Base-by-base conservation (phyloP, 2,888 invertebrate species). In the Dasysyrphus albostriatus region DNA sequence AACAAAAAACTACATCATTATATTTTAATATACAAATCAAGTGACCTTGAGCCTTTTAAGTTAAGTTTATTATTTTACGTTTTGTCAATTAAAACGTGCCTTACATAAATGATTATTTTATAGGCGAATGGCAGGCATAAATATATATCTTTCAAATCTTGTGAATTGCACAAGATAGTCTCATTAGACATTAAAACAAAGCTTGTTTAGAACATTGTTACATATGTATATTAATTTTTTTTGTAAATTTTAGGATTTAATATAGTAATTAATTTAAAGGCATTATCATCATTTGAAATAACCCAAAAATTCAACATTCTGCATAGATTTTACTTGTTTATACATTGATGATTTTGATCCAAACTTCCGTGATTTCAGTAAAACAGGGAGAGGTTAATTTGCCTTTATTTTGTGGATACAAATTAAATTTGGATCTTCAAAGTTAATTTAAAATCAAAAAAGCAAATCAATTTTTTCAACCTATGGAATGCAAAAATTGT, bases 31-130 rank as follows among this genome's bases (percentile, higher is more conserved):
- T n/a, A n/a, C n/a, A 44, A 37, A 56, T 47, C 1, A n/a, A 61
- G 61, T 9, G 34, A 54, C 78, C 54, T 65, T 65, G 63, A 63
- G 42, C 29, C 12, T 34, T 49, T 29, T 10, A 32, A 34, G 14
- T 47, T 29, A 32, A 3, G 10, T 34, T 32, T 47, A 32, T 63
- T 63, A 29, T 34, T 49, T 49, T 49, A 7, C n/a, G 32, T 49
- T 16, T 56, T 32, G 29, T 32, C 56, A 56, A 47, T 12, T 47
- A 47, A 42, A 47, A 47, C 65, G 65, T 65, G 65, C 44, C 2
- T 7, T n/a, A n/a, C n/a, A 44, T 44, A 44, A 29, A n/a, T 63
- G 5, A 63, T 14, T 19, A 14, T 32, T 42, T n/a, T n/a, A n/a
- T n/a, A 14, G 14, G 12, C n/a, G 7, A 44, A 44, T n/a, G 3